Evolutionary conservation across 2,888 invertebrate genomes (phyloP).

Genomic region (Mamestra brassicae): DNA sequence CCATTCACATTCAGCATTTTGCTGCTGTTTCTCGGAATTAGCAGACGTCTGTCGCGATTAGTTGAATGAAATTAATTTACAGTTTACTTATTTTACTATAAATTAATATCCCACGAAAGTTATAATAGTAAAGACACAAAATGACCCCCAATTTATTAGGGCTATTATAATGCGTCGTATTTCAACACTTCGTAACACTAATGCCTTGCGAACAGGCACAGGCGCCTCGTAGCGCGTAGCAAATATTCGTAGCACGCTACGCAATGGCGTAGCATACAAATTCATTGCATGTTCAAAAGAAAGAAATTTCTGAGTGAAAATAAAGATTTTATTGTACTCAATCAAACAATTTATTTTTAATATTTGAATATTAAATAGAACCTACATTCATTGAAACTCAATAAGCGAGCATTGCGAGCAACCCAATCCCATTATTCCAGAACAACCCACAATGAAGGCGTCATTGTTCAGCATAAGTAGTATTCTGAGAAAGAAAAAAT

Average conservation of each 20-base stretch:
- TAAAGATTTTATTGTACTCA: slow-evolving; percentile 9
- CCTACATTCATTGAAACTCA: slow-evolving; percentile 48
- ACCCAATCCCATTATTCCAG: slow-evolving; percentile 50
- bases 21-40: slow-evolving; percentile 63
- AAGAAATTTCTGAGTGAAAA: neutral
- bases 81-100: neutral
- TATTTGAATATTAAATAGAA: slow-evolving; percentile 32
- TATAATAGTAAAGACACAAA: neutral
- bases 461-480: slow-evolving; percentile 44
- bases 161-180: neutral
- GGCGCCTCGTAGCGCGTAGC: slow-evolving; percentile 14
- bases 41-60: slow-evolving; percentile 30
- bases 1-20: slow-evolving; percentile 71
- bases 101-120: neutral
- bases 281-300: neutral
- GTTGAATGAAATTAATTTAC: neutral
- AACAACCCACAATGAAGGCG: slow-evolving; percentile 51
- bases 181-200: slow-evolving; percentile 5
- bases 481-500: slow-evolving; percentile 54
- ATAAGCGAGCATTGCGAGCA: slow-evolving; percentile 42
- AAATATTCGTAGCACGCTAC: slow-evolving; percentile 31
- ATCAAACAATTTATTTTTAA: slow-evolving; percentile 33
- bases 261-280: neutral
- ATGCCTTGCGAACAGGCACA: neutral
- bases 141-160: neutral